These are phyloP conservation scores for Gila orcuttii DNA, from an alignment of 2,113 vertebrate species.

Conservation along the genomic window DNA sequence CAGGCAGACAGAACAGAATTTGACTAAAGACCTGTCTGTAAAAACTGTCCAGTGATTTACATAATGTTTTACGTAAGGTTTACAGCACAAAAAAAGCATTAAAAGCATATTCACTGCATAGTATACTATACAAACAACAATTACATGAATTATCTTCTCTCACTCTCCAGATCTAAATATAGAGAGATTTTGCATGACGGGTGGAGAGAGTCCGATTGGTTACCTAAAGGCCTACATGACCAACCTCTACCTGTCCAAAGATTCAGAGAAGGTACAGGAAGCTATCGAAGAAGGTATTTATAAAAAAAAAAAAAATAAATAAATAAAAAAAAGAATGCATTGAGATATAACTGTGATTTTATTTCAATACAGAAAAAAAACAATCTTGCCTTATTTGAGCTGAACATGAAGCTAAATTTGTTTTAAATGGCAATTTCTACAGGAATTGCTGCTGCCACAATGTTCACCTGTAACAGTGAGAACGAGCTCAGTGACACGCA, in stretches of 20 bases:
- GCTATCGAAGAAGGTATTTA: constrained; percentile 87
- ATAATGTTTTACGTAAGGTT: neutral
- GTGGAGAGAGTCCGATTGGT: constrained; percentile 91
- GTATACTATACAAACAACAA: neutral
- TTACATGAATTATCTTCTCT: neutral
- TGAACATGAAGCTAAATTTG: neutral
- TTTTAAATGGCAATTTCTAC: neutral
- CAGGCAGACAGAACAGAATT: neutral
- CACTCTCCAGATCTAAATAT: constrained; percentile 82
- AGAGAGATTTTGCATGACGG: constrained; percentile 94
- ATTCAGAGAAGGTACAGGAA: constrained; percentile 86
- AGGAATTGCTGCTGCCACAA: constrained; percentile 93
- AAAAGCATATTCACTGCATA: neutral
- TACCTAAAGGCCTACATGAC: constrained; percentile 95
- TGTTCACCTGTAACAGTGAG: constrained; percentile 87
- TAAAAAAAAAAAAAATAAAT: neutral
- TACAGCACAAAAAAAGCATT: neutral
- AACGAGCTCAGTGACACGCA: constrained; percentile 83
- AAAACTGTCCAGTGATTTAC: neutral
- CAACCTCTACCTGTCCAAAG: constrained; percentile 93
- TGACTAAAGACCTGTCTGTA: neutral
- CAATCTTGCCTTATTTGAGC: neutral
- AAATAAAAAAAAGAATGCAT: neutral
- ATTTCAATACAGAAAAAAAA: neutral
- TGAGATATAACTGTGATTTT: neutral